Conservation (phyloP, 30 jellyfish, hydroid and myxozoan genomes). For the Aurelia coerulea region DNA sequence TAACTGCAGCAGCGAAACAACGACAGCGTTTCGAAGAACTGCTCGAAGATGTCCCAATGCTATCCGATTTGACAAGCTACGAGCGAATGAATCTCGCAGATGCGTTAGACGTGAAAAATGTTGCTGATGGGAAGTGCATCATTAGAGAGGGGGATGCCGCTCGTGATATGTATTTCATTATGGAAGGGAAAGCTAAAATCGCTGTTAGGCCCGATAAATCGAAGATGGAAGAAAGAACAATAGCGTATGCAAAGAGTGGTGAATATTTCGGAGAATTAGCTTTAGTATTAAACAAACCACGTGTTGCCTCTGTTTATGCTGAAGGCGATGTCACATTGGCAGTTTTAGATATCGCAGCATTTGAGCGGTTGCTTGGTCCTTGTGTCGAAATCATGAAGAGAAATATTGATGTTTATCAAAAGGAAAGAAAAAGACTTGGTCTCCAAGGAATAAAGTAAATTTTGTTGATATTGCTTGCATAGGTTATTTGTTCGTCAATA, state of each 20-base stretch:
- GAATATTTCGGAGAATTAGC: conserved; percentile 97
- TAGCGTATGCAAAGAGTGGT: conserved; percentile 80
- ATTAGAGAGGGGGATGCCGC: conserved; percentile 91
- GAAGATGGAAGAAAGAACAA: conserved; percentile 72
- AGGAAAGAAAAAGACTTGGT: conserved; percentile 91
- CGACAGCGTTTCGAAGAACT: conserved; percentile 88
- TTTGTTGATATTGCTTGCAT: background rate
- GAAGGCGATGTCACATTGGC: conserved; percentile 84
- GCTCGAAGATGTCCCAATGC: conserved; percentile 85
- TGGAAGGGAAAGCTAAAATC: conserved; percentile 90
- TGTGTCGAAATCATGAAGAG: conserved; percentile 97
- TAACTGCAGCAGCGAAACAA: conserved; percentile 91
- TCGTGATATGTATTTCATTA: conserved; percentile 85
- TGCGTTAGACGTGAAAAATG: conserved; percentile 72
- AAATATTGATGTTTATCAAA: conserved; percentile 79
- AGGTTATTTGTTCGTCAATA: no score
- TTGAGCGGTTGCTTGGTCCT: conserved; percentile 97
- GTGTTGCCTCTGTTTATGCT: conserved; percentile 96
- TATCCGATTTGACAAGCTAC: conserved; percentile 78
- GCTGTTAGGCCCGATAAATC: conserved; percentile 69
- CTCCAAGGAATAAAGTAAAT: conserved; percentile 61
- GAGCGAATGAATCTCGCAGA: conserved; percentile 97
- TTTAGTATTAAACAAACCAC: conserved; percentile 88
- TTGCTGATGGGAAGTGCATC: conserved; percentile 70
- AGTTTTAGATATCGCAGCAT: conserved; percentile 88